phyloP scores from a whole-genome alignment of 2,888 invertebrate species.

The Mythimna vitellina region DNA sequence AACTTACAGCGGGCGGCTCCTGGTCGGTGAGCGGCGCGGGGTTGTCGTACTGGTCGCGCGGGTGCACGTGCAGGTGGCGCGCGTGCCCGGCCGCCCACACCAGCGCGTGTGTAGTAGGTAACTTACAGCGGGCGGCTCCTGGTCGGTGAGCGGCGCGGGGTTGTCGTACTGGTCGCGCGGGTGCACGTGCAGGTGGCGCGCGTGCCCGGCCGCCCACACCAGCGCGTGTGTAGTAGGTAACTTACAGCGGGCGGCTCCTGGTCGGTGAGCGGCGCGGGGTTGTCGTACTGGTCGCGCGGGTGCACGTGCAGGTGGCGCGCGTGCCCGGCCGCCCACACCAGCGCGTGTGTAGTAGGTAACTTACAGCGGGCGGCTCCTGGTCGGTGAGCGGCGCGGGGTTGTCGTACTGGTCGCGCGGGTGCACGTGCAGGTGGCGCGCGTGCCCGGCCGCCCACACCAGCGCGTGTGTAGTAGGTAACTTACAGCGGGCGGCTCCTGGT shows the following conservation, averaged over 20 bases:
- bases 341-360: slow-evolving; percentile 76
- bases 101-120: too few species aligned
- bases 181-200: slow-evolving; percentile 95
- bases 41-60: slow-evolving; percentile 97
- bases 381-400: slow-evolving; percentile 88
- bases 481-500: slow-evolving; percentile 1
- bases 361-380: neutral
- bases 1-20: slow-evolving; percentile 5
- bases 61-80: slow-evolving; percentile 95
- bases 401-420: slow-evolving; percentile 92
- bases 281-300: neutral
- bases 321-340: slow-evolving; percentile 91
- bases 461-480: slow-evolving; percentile 75
- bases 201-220: slow-evolving; percentile 89
- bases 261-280: neutral
- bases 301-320: slow-evolving; percentile 70
- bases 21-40: slow-evolving; percentile 71
- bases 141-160: slow-evolving; percentile 72
- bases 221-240: too few species aligned
- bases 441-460: slow-evolving; percentile 91
- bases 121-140: slow-evolving; percentile 8
- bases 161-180: slow-evolving; percentile 98
- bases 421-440: slow-evolving; percentile 71
- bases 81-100: slow-evolving; percentile 90
- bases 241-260: slow-evolving; percentile 17